Base-by-base conservation (phyloP, 2,888 invertebrate genomes). In the Plemyria rubiginata region DNA sequence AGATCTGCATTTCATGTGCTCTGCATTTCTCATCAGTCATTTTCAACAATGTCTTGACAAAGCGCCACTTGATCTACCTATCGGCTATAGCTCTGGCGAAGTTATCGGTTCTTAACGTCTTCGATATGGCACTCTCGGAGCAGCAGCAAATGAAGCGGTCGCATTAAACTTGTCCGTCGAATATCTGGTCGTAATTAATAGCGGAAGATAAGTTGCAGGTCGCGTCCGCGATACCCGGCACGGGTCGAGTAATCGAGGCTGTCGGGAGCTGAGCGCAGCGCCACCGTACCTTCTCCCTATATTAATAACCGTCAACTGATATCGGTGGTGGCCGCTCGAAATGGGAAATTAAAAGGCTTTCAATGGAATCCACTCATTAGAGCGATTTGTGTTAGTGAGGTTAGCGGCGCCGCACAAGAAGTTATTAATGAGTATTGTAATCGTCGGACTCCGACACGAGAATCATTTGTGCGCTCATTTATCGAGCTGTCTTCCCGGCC, bases 311-410 rank as follows among this genome's bases (percentile, higher is more conserved):
- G 88, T 88, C 89, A 83, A 68, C 70, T 81, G 90, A 83, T 92
- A 91, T 90, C 92, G 76, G 79, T 82, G 85, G 85, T 86, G 88
- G 85, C 82, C 85, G 84, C 80, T 86, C 89, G 75, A 87, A 91
- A 92, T 90, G 90, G 88, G 87, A 88, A 92, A 92, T 92, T 92
- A 92, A 92, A 92, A 90, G 90, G 86, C 90, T 91, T 88, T 90
- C 88, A 90, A 38, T 87, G 84, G 83, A 85, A 84, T 87, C 84
- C 84, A 83, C 86, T 90, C 90, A 88, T 92, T 91, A 91, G 81
- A 82, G 83, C 84, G 88, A 91, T 92, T 90, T 88, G 90, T 89
- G 82, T 82, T 80, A 78, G 80, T 74, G 79, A 77, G 72, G 77
- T 83, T 76, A 82, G 84, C 84, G 84, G 86, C 84, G 83, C 85